These are phyloP conservation scores for Volucella inanis DNA, from an alignment of 2,888 invertebrate genomes.

Conservation along the genomic window DNA sequence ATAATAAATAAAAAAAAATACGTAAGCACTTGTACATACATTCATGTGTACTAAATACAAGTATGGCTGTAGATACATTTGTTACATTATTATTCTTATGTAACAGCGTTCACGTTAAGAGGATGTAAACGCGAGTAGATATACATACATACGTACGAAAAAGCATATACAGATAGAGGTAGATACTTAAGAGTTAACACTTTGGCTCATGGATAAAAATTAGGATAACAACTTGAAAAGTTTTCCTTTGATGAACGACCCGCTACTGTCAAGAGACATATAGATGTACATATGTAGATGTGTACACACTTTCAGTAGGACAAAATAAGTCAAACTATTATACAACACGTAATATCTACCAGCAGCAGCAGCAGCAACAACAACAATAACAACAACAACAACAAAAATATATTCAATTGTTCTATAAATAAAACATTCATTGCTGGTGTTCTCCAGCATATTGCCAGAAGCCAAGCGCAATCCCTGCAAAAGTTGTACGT, in stretches of 20 bases:
- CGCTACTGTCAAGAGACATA: conserved; percentile 64
- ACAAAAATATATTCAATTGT: conserved; percentile 72
- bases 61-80: conserved; percentile 31
- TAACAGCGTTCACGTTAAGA: conserved; percentile 41
- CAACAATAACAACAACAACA: conserved; percentile 40
- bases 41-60: conserved; percentile 15
- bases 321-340: conserved; percentile 74
- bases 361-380: conserved; percentile 76
- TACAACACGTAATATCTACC: conserved; percentile 71
- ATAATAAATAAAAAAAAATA: too few species aligned
- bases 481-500: conserved; percentile 66
- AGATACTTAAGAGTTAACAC: conserved; percentile 73
- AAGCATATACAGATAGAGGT: conserved; percentile 1
- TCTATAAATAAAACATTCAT: conserved; percentile 75
- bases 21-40: not conserved
- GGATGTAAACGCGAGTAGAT: conserved; percentile 1
- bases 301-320: conserved; percentile 55
- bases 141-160: not conserved
- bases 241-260: conserved; percentile 72
- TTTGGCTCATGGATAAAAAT: conserved; percentile 72
- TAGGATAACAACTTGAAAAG: conserved; percentile 74
- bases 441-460: conserved; percentile 68
- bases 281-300: conserved; percentile 10
- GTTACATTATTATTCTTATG: conserved; percentile 67
- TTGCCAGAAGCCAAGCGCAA: conserved; percentile 67